phyloP scores from a whole-genome alignment of 2,888 invertebrate genomes.

The Camptogramma bilineatum region DNA sequence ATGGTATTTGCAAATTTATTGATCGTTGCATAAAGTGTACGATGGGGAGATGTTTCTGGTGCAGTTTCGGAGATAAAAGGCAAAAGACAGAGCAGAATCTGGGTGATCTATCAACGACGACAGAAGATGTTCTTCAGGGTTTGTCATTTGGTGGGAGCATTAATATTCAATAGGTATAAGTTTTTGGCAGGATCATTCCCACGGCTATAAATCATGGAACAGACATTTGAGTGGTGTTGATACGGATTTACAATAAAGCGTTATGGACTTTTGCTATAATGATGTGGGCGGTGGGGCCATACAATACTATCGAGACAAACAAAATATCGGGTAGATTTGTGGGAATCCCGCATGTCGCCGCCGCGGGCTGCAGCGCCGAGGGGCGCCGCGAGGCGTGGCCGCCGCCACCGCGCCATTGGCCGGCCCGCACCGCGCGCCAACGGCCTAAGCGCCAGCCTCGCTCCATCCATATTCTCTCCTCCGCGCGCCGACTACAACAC shows the following conservation, averaged over 20 bases:
- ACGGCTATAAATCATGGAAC: conserved; percentile 81
- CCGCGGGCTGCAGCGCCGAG: conserved; percentile 41
- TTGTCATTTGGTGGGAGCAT: conserved; percentile 4
- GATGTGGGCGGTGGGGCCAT: conserved; percentile 82
- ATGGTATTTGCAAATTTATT: background rate
- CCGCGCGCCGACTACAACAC: conserved; percentile 57
- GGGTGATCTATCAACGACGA: background rate
- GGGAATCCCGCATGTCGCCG: conserved; percentile 81
- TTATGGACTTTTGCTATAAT: conserved; percentile 79
- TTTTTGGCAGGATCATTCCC: conserved; percentile 55
- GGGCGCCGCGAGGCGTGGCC: conserved; percentile 54
- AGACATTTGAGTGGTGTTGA: conserved; percentile 77
- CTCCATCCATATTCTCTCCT: conserved; percentile 61
- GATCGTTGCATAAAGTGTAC: background rate
- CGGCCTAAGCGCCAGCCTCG: conserved; percentile 66
- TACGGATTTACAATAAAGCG: conserved; percentile 80
- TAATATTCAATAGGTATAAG: conserved; percentile 5
- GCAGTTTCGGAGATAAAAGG: background rate
- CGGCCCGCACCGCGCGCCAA: conserved; percentile 43
- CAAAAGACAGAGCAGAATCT: background rate
- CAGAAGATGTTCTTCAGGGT: background rate
- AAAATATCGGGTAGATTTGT: conserved; percentile 74
- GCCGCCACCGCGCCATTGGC: conserved; percentile 61
- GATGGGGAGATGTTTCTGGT: conserved; percentile 1
- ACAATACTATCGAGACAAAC: conserved; percentile 71